Conservation (phyloP, 1,140 invertebrate species). For the Drosophila ficusphila region DNA sequence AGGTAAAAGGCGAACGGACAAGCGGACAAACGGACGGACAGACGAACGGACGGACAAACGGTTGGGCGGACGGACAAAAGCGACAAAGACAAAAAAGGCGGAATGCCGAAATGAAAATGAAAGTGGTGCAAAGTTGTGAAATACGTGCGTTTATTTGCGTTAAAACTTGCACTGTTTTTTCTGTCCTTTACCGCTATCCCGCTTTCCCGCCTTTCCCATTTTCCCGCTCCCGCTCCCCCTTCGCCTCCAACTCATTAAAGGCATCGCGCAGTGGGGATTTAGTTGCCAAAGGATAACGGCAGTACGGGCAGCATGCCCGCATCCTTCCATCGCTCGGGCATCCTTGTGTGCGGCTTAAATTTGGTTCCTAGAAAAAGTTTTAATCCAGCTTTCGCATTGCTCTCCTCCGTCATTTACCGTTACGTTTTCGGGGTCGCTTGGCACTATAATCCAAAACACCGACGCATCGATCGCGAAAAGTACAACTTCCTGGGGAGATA, state of each 20-base stretch:
- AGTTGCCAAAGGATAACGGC: slow-evolving; percentile 57
- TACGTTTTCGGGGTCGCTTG: slow-evolving; percentile 11
- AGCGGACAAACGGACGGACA: slow-evolving; percentile 5
- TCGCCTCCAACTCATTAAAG: slow-evolving; percentile 37
- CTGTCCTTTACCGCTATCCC: too few relatives aligned
- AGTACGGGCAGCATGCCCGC: background rate
- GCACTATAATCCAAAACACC: slow-evolving; percentile 5
- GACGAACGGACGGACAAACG: too few relatives aligned
- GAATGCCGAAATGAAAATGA: slow-evolving; percentile 59
- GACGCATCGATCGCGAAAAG: background rate
- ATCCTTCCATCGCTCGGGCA: slow-evolving; percentile 18
- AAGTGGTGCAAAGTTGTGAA: slow-evolving; percentile 78
- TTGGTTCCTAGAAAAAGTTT: slow-evolving; percentile 73
- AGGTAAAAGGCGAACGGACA: slow-evolving; percentile 12
- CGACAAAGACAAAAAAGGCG: slow-evolving; percentile 4
- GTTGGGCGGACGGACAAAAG: background rate
- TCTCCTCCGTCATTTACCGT: background rate
- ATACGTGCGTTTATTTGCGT: slow-evolving; percentile 81
- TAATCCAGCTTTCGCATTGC: slow-evolving; percentile 72
- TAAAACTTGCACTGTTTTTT: slow-evolving; percentile 60
- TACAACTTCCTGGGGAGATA: too few relatives aligned
- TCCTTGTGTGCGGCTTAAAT: slow-evolving; percentile 71
- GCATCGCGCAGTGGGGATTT: slow-evolving; percentile 59
- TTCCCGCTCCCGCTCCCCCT: background rate
- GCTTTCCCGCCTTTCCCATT: background rate